Conservation (phyloP, 2,888 invertebrate species). For the Drosophila niveifrons region DNA sequence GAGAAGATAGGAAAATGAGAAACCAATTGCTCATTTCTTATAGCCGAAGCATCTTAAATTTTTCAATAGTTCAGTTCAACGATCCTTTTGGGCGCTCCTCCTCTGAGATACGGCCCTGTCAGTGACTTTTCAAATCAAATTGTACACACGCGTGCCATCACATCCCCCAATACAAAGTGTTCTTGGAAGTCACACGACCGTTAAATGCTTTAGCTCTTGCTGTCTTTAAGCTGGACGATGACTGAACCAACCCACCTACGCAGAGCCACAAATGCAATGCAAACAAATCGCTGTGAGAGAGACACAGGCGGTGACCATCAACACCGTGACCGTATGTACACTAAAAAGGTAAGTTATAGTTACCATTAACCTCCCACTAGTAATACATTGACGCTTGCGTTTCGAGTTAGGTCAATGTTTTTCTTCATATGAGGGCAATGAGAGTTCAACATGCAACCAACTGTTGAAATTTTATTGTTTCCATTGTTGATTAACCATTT, state of each 20-base stretch:
- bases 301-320: constrained; percentile 59
- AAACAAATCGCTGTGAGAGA: constrained; percentile 62
- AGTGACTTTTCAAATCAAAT: constrained; percentile 55
- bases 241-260: constrained; percentile 22
- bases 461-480: constrained; percentile 35
- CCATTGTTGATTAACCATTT: neutral
- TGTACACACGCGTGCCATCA: constrained; percentile 45
- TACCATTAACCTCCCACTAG: constrained; percentile 50
- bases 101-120: constrained; percentile 49
- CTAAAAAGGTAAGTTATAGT: constrained; percentile 52
- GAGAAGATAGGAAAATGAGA: too few relatives aligned
- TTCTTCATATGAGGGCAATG: constrained; percentile 34
- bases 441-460: constrained; percentile 38
- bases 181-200: constrained; percentile 53
- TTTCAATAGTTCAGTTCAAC: neutral
- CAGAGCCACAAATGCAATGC: constrained; percentile 63
- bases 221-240: constrained; percentile 33
- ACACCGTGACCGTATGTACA: constrained; percentile 40
- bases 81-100: constrained; percentile 7
- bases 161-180: constrained; percentile 14
- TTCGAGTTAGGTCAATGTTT: constrained; percentile 61
- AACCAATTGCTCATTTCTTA: too few relatives aligned
- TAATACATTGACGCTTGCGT: constrained; percentile 35
- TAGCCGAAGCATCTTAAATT: neutral
- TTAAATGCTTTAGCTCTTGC: constrained; percentile 58